Evolutionary conservation across 2,888 invertebrate genomes (phyloP).

Genomic region (Papilio protenor): DNA sequence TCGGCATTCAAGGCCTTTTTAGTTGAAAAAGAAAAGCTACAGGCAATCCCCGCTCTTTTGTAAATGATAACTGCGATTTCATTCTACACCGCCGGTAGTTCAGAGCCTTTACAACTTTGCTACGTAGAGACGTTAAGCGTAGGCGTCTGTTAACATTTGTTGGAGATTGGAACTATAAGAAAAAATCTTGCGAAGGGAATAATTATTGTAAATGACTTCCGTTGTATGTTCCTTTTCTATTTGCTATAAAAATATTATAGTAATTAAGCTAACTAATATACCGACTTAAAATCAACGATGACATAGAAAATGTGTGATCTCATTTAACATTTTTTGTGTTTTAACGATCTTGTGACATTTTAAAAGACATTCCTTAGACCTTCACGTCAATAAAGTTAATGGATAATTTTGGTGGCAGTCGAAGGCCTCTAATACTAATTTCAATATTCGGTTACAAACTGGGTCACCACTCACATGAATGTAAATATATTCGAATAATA

Average conservation of each 20-base stretch:
- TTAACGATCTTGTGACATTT: background rate
- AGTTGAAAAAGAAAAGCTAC: slow-evolving; percentile 55
- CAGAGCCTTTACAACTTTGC: slow-evolving; percentile 11
- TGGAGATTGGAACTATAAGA: background rate
- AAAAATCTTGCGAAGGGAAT: background rate
- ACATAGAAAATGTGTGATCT: slow-evolving; percentile 5
- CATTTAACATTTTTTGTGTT: background rate
- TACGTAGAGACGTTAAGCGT: background rate
- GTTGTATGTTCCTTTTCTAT: background rate
- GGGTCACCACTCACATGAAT: slow-evolving; percentile 39
- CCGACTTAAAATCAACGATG: background rate
- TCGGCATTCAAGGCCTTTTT: slow-evolving; percentile 64
- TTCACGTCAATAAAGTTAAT: slow-evolving; percentile 9
- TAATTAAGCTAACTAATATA: background rate
- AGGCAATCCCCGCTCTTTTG: slow-evolving; percentile 38
- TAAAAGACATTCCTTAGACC: slow-evolving; percentile 2
- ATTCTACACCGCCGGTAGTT: background rate
- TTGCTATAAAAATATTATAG: no score
- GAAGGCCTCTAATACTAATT: slow-evolving; percentile 35
- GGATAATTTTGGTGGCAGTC: slow-evolving; percentile 31
- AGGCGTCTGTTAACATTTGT: background rate
- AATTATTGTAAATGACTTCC: background rate
- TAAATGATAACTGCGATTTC: slow-evolving; percentile 30
- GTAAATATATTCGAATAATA: slow-evolving; percentile 44
- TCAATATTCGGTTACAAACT: slow-evolving; percentile 40